Evolutionary conservation across 2,888 invertebrate species (phyloP).

Genomic region (Melolontha melolontha): DNA sequence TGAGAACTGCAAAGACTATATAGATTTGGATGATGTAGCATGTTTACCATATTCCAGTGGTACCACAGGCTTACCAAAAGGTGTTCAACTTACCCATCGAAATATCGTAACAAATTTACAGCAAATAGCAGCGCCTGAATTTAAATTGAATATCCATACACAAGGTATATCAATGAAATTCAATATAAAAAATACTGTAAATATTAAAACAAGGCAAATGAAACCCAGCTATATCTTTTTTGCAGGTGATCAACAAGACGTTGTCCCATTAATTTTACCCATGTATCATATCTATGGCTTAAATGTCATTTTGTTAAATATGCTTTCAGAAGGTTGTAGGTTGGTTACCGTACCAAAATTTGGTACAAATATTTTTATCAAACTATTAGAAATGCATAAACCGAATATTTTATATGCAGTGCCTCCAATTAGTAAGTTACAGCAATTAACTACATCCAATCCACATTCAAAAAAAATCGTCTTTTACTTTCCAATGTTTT

Average conservation of each 20-base stretch:
- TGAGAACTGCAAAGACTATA: slow-evolving; percentile 29
- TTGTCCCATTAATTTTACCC: slow-evolving; percentile 63
- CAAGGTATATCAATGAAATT: slow-evolving; percentile 43
- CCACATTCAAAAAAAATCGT: not conserved
- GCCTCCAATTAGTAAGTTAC: slow-evolving; percentile 67
- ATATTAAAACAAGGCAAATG: not conserved
- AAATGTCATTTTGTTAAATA: slow-evolving; percentile 62
- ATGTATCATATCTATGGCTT: slow-evolving; percentile 70
- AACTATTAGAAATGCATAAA: slow-evolving; percentile 48
- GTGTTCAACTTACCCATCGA: slow-evolving; percentile 70
- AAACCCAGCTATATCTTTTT: not conserved
- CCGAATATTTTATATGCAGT: slow-evolving; percentile 64
- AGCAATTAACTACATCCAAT: not conserved
- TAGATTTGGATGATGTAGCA: slow-evolving; percentile 70
- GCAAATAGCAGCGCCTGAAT: slow-evolving; percentile 50
- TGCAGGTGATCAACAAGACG: slow-evolving; percentile 57
- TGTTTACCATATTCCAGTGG: slow-evolving; percentile 84
- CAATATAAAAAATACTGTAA: no score
- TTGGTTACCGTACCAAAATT: slow-evolving; percentile 64
- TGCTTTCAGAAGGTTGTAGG: slow-evolving; percentile 64
- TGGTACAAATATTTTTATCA: slow-evolving; percentile 48
- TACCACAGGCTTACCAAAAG: slow-evolving; percentile 83
- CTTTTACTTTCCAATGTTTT: slow-evolving; percentile 6
- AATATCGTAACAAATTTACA: slow-evolving; percentile 63
- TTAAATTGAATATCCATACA: slow-evolving; percentile 47